Conservation (phyloP, 2,113 vertebrate species). For the Sardina pilchardus region DNA sequence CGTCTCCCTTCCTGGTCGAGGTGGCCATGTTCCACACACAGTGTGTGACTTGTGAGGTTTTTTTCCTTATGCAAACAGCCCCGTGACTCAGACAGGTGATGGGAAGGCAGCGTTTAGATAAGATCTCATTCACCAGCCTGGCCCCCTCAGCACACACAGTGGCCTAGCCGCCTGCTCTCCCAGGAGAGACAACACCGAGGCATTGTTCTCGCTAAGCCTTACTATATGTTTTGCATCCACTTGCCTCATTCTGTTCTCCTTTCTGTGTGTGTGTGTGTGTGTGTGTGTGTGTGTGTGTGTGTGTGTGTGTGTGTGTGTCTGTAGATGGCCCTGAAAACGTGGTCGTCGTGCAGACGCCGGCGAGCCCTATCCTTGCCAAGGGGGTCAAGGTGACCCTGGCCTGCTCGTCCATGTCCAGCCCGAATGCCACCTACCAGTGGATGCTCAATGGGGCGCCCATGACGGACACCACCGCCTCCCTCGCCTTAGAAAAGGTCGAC, state of each 20-base stretch:
- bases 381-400: conserved; percentile 58
- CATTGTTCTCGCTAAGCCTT: not conserved
- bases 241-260: not conserved
- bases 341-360: not conserved
- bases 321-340: conserved; percentile 68
- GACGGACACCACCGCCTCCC: not conserved
- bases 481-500: conserved; percentile 39
- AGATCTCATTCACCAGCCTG: not conserved
- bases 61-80: not conserved
- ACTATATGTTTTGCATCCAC: not conserved
- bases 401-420: conserved; percentile 57
- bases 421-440: conserved; percentile 60
- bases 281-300: not conserved
- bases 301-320: conserved; percentile 11
- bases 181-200: not conserved
- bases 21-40: not conserved
- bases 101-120: not conserved
- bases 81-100: not conserved
- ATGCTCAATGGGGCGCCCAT: not conserved
- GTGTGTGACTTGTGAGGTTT: not conserved
- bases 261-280: not conserved
- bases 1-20: not conserved
- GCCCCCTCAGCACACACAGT: conserved; percentile 1
- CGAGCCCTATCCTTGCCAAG: not conserved
- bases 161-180: not conserved